Evolutionary conservation across 2,113 vertebrate species (phyloP), one percentile per base, ranked within the genome.

Genomic region (Poecile atricapillus): DNA sequence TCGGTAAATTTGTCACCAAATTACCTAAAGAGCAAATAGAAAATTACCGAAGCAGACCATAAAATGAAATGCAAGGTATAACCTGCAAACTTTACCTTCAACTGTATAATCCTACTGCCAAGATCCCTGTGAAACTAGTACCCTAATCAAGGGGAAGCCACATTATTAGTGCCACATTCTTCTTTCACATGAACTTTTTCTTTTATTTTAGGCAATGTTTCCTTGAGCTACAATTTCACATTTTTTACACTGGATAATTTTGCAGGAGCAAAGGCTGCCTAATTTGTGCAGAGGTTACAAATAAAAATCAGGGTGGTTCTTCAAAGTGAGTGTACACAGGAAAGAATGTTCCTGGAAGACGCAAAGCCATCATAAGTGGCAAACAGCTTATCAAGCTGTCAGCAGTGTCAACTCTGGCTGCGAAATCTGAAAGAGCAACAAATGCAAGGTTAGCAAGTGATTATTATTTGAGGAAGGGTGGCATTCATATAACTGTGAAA

Each of bases 311-410:
- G 52, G 17, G 44, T 74, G 53, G 41, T 41, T 90, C 83, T 87
- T 77, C 86, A 76, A 88, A 94, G 30, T 58, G 24, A 78, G 16
- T 75, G n/a, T 39, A 67, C 5, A 2, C 5, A 18, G 55, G 76
- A 87, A 85, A 87, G 37, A 75, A 50, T 80, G 41, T n/a, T 97
- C 78, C 84, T 87, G 93, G 87, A 95, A 96, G 89, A 95, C 83
- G 84, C 74, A 84, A 93, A 95, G 94, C 73, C 94, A 94, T 91
- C 0, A 0, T 73, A 92, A 94, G 67, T 81, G 85, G 83, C 78
- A 93, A 92, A 90, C 91, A 78, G 95, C 95, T 96, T 96, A 94
- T 94, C 94, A 93, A 77, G 77, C 86, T 95, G 94, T 94, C 89
- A 89, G 65, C 90, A 92, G 87, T 91, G 89, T 95, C 89, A 87